Conservation (phyloP, 1,140 invertebrate species). For the Drosophila nigromelanica region DNA sequence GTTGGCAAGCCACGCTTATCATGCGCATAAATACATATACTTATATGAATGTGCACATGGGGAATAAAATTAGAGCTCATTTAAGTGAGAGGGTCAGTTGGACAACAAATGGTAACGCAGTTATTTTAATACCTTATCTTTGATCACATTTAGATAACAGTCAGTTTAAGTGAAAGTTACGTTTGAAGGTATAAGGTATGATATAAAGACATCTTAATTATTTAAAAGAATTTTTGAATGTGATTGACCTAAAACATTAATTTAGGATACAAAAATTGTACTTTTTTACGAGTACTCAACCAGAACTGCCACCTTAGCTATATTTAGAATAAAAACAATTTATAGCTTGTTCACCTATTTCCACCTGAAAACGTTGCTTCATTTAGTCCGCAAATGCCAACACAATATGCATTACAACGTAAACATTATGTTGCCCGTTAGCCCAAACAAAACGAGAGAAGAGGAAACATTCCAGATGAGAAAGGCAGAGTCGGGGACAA, state of each 20-base stretch:
- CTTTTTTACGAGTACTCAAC: no score
- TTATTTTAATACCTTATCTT: no score
- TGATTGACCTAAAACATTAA: no score
- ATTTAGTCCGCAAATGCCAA: constrained; percentile 6
- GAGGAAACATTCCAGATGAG: constrained; percentile 42
- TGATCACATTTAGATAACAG: not conserved
- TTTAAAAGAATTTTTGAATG: no score
- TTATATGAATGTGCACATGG: not conserved
- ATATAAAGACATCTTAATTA: no score
- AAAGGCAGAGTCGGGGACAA: not conserved
- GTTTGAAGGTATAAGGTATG: no score
- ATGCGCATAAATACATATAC: not conserved
- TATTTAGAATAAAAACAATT: not conserved
- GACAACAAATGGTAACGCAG: not conserved
- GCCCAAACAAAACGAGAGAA: constrained; percentile 18
- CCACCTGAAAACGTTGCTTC: not conserved
- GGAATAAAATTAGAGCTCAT: not conserved
- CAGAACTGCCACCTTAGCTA: not conserved
- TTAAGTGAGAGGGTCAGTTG: not conserved
- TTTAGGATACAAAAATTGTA: no score
- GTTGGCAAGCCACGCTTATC: constrained; percentile 51
- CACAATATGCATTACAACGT: constrained; percentile 64
- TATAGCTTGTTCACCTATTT: not conserved
- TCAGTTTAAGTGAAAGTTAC: no score
- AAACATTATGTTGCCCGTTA: constrained; percentile 67